These are phyloP conservation scores for Coptotermes formosanus DNA, from an alignment of 1,140 invertebrate genomes.

Conservation along the genomic window DNA sequence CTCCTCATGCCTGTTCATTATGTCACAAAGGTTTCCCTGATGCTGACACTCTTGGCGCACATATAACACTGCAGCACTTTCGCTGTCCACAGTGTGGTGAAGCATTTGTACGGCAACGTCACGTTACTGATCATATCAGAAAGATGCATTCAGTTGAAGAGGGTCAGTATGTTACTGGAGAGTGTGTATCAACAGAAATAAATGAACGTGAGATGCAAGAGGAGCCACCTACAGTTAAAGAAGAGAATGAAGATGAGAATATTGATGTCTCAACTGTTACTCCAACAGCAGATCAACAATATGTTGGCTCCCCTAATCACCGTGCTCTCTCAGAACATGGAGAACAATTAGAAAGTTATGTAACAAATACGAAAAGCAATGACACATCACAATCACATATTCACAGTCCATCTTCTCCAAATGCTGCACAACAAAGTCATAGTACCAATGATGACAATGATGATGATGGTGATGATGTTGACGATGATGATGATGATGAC, in stretches of 20 bases:
- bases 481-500: background rate
- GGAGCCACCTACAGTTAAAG: constrained; percentile 1
- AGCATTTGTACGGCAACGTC: constrained; percentile 16
- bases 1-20: background rate
- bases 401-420: background rate
- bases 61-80: background rate
- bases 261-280: background rate
- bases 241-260: constrained; percentile 17
- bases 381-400: background rate
- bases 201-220: background rate
- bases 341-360: background rate
- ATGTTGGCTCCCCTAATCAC: background rate
- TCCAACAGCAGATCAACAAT: background rate
- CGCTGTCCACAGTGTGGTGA: constrained; percentile 23
- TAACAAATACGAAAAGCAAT: background rate
- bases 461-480: background rate
- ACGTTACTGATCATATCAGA: background rate
- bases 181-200: background rate
- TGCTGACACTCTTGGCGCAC: background rate
- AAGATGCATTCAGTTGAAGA: background rate
- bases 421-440: background rate
- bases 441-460: background rate
- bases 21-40: constrained; percentile 21
- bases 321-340: background rate
- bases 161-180: background rate